Percentiles rank a stretch among this genome's conserved stretches.
phyloP scores from a whole-genome alignment of 2,888 invertebrate species.

The Drosophila nr. perissopoda region DNA sequence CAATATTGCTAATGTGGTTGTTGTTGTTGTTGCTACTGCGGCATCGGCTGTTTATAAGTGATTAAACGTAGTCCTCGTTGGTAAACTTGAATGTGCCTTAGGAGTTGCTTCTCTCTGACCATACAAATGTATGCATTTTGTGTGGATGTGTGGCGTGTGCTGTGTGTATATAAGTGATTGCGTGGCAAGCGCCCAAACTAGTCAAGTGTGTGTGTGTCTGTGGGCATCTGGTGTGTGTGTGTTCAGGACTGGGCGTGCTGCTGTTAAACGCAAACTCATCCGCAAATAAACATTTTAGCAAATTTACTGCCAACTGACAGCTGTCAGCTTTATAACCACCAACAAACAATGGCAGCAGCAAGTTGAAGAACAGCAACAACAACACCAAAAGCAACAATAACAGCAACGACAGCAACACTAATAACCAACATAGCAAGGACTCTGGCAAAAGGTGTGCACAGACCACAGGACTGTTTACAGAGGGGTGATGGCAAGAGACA shows the following conservation, averaged over 20 bases:
- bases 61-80: conserved; percentile 68
- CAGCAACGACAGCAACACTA: conserved; percentile 27
- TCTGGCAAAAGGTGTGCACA: conserved; percentile 65
- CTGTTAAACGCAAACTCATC: conserved; percentile 78
- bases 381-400: conserved; percentile 15
- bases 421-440: conserved; percentile 30
- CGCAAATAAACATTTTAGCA: conserved; percentile 80
- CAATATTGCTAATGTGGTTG: conserved; percentile 31
- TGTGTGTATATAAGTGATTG: conserved; percentile 59
- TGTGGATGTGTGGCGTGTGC: not conserved
- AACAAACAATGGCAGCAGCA: conserved; percentile 70
- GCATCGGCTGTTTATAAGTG: conserved; percentile 74
- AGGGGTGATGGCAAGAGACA: conserved; percentile 38
- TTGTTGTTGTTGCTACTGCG: conserved; percentile 20
- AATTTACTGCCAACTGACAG: conserved; percentile 82
- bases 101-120: conserved; percentile 38
- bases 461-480: conserved; percentile 68
- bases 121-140: conserved; percentile 20
- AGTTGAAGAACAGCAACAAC: conserved; percentile 30
- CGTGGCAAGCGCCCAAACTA: conserved; percentile 52
- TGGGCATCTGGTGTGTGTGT: conserved; percentile 18
- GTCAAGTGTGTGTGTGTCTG: conserved; percentile 49
- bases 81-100: conserved; percentile 55
- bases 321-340: conserved; percentile 81
- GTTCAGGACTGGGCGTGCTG: conserved; percentile 49